Base-by-base conservation (phyloP, 2,797 vertebrate species). In the Falco biarmicus region DNA sequence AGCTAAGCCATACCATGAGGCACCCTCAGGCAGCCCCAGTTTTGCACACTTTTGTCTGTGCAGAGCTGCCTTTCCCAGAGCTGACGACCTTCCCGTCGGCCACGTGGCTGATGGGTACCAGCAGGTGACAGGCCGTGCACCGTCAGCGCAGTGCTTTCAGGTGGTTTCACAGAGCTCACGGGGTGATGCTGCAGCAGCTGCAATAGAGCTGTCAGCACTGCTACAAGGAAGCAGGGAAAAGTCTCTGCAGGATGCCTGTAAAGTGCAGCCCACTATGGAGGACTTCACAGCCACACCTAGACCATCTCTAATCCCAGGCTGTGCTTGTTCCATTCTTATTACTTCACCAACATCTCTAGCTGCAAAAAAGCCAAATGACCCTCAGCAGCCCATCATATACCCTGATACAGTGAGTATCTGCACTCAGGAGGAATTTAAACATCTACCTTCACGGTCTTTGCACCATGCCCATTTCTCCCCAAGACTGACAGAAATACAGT, bases 171-270 rank as follows among this genome's bases (percentile, higher is more conserved):
- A 26, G 26, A 31, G 21, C 39, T 75, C 5, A 15, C 11, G 31
- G 11, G 53, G 24, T 61, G 15, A 53, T 4, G 10, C 34, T 13
- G 4, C n/a, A 59, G 57, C 2, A 2, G 21, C n/a, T 0, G 2
- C 54, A 50, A 43, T 0, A 1, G 43, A 80, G 9, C 61, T 3
- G 0, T 19, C 3, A 0, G 25, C 2, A 2, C 7, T 54, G 26
- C 12, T 41, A 22, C 43, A 37, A 54, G 51, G 50, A 73, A 69
- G 47, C 22, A 59, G 18, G 57, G 63, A 48, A 86, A 74, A 79
- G 64, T 19, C 34, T 48, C 48, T 75, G 9, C 43, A 75, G 57
- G 74, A 66, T 14, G 22, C 47, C 66, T 69, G 54, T 45, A 82
- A 89, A 69, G 50, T 16, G 54, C 10, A 79, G 16, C n/a, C 19